Conservation (phyloP, 2,113 vertebrate species). For the Paramisgurnus dabryanus region DNA sequence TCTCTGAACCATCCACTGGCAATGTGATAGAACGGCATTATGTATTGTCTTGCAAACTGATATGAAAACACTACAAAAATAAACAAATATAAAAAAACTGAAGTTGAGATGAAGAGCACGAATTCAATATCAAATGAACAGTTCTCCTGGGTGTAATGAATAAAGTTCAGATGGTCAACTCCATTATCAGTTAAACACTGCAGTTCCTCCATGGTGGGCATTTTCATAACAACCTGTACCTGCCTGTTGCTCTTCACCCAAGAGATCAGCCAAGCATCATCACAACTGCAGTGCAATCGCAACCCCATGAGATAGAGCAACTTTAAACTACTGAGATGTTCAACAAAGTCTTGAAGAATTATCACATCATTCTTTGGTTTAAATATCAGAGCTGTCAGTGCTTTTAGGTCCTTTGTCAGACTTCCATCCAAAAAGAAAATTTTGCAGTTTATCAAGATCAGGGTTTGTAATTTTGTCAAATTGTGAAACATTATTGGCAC, state of each 20-base stretch:
- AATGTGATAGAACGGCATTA: conserved; percentile 68
- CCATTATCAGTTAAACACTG: conserved; percentile 9
- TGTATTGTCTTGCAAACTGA: conserved; percentile 51
- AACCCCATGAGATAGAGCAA: conserved; percentile 51
- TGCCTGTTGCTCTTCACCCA: conserved; percentile 20
- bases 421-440: conserved; percentile 68
- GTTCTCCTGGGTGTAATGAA: conserved; percentile 56
- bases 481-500: conserved; percentile 32
- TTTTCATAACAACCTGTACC: background rate
- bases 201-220: background rate
- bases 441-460: conserved; percentile 68
- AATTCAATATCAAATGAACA: conserved; percentile 65
- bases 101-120: too few relatives aligned
- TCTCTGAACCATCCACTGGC: conserved; percentile 59
- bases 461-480: conserved; percentile 44
- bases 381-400: background rate
- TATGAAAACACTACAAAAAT: conserved; percentile 56
- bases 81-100: background rate
- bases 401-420: conserved; percentile 9
- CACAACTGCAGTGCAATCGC: conserved; percentile 51
- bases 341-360: conserved; percentile 57
- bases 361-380: background rate
- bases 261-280: conserved; percentile 23
- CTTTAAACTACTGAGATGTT: conserved; percentile 61
- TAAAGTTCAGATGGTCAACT: background rate